Percentiles rank a stretch among this genome's conserved stretches.
phyloP scores from a whole-genome alignment of 2,888 invertebrate species.

The Tetramorium bicarinatum region DNA sequence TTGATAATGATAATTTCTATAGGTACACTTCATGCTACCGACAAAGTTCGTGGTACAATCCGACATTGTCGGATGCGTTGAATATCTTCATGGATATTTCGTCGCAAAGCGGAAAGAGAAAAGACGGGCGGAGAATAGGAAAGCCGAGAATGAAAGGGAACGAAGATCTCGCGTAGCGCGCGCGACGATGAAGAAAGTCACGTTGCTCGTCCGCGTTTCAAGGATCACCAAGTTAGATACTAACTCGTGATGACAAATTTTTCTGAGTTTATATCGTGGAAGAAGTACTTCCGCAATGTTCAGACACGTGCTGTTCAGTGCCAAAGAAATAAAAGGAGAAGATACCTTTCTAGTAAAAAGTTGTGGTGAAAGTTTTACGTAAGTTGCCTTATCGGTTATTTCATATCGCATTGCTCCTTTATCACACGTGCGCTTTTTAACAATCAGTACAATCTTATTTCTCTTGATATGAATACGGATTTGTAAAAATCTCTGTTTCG shows the following conservation, averaged over 20 bases:
- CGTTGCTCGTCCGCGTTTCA: constrained; percentile 41
- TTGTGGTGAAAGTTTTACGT: not conserved
- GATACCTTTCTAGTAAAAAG: constrained; percentile 3
- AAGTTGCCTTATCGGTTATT: not conserved
- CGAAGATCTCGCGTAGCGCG: constrained; percentile 22
- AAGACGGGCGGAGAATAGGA: constrained; percentile 3
- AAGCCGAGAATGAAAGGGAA: constrained; percentile 16
- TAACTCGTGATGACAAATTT: constrained; percentile 57
- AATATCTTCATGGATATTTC: constrained; percentile 34
- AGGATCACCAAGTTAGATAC: constrained; percentile 48
- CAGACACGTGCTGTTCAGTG: constrained; percentile 14
- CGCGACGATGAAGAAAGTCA: constrained; percentile 44
- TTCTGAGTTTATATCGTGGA: constrained; percentile 31
- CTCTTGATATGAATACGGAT: not conserved
- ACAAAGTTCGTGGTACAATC: constrained; percentile 5
- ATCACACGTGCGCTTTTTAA: not conserved
- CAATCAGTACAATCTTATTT: not conserved
- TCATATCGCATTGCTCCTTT: not conserved
- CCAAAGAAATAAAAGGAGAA: constrained; percentile 14
- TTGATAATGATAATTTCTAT: constrained; percentile 46
- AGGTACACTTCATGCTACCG: constrained; percentile 8
- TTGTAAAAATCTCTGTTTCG: not conserved
- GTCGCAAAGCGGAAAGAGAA: constrained; percentile 23
- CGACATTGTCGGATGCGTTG: constrained; percentile 22
- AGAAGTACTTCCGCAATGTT: constrained; percentile 17